Percentiles rank a stretch among this genome's conserved stretches.
These are phyloP conservation scores for Hetaerina titia DNA, from an alignment of 2,888 invertebrate genomes.

Conservation along the genomic window DNA sequence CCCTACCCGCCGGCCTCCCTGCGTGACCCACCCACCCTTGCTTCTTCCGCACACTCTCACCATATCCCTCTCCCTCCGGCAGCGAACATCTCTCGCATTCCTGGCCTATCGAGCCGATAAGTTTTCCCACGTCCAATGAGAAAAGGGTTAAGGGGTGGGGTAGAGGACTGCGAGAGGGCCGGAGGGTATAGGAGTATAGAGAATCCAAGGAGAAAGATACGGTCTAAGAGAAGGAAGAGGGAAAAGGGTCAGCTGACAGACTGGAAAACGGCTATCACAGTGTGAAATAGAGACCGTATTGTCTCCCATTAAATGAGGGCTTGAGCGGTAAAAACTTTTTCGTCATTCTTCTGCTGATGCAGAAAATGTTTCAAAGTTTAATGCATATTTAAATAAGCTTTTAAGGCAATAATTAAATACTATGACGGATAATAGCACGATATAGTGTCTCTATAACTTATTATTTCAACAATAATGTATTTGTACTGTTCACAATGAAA, in stretches of 20 bases:
- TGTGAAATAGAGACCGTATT: not conserved
- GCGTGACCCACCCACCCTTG: not conserved
- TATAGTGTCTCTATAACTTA: no score
- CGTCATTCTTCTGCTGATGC: no score
- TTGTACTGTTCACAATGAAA: no score
- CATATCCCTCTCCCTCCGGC: no score
- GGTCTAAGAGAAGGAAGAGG: not conserved
- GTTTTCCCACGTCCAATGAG: not conserved
- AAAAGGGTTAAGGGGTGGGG: not conserved
- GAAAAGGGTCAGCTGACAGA: not conserved
- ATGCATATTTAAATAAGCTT: no score
- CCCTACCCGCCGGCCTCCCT: not conserved
- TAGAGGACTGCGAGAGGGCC: not conserved
- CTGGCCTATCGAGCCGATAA: not conserved
- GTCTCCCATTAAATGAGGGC: no score
- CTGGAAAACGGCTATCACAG: not conserved
- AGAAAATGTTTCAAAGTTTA: no score
- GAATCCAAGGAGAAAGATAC: not conserved
- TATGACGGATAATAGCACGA: no score
- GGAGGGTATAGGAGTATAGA: not conserved
- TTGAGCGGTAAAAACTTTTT: no score
- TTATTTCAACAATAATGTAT: no score
- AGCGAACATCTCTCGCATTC: not conserved
- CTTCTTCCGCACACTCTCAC: not conserved
- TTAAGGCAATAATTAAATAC: no score